phyloP scores from a whole-genome alignment of 1,140 invertebrate genomes.

The Apis dorsata region DNA sequence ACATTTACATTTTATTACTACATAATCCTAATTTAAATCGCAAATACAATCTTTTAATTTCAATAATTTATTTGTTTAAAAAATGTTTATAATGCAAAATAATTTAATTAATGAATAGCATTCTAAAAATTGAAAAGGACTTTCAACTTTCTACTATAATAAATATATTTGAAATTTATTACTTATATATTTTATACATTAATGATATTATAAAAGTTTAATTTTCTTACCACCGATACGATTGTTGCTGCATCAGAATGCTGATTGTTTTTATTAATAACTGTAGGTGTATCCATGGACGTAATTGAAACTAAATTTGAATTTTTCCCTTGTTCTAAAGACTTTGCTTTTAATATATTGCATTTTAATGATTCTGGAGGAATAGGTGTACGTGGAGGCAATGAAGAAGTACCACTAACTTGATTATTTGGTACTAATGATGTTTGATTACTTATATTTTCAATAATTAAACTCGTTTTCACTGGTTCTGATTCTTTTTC shows the following conservation, averaged over 20 bases:
- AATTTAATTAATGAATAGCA: constrained; percentile 20
- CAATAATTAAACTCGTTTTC: constrained; percentile 74
- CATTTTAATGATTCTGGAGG: constrained; percentile 95
- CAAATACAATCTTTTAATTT: not conserved
- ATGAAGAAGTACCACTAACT: constrained; percentile 76
- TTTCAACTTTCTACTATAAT: not conserved
- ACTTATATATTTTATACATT: not conserved
- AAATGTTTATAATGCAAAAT: not conserved
- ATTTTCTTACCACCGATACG: constrained; percentile 86
- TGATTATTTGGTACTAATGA: constrained; percentile 78
- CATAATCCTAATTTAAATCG: not conserved
- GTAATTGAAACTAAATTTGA: constrained; percentile 78
- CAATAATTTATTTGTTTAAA: not conserved
- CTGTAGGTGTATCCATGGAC: constrained; percentile 73
- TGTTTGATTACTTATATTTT: constrained; percentile 79
- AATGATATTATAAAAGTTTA: not conserved
- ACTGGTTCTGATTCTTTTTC: constrained; percentile 75
- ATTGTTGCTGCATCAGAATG: constrained; percentile 84
- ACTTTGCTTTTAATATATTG: constrained; percentile 92
- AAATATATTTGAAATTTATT: not conserved
- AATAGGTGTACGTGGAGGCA: constrained; percentile 81
- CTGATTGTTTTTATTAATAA: constrained; percentile 73
- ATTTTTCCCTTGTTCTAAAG: constrained; percentile 74
- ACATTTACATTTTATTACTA: not conserved
- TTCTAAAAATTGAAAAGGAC: not conserved